Conservation (phyloP, 2,888 invertebrate species). For the Drosophila neotestacea region DNA sequence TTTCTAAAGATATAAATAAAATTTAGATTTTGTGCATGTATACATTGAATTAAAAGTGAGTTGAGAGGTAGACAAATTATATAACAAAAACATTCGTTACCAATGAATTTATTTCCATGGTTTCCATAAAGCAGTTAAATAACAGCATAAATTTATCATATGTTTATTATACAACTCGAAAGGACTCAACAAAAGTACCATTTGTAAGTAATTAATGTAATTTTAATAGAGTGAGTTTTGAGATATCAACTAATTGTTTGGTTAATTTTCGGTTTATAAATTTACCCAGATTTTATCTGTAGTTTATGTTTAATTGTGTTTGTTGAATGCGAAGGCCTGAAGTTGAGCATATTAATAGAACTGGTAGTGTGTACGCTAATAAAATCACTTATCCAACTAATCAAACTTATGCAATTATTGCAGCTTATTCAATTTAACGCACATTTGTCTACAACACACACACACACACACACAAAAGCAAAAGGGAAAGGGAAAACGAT, state of each 20-base stretch:
- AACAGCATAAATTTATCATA: no score
- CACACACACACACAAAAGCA: not conserved
- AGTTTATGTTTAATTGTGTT: not conserved
- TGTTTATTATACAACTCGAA: no score
- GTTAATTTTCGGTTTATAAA: not conserved
- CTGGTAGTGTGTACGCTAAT: constrained; percentile 40
- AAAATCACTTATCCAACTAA: constrained; percentile 63
- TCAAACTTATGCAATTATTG: constrained; percentile 76
- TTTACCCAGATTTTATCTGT: not conserved
- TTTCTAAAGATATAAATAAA: no score
- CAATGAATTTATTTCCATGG: no score
- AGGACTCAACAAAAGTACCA: no score
- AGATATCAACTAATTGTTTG: not conserved
- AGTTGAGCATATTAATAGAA: constrained; percentile 12
- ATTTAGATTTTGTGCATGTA: no score
- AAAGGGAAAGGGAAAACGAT: constrained; percentile 3
- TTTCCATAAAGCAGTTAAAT: no score
- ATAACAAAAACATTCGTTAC: no score
- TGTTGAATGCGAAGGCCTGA: not conserved
- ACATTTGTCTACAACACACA: constrained; percentile 38
- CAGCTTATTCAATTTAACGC: constrained; percentile 66
- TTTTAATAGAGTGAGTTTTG: not conserved
- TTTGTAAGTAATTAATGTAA: not conserved
- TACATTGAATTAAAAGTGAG: no score
- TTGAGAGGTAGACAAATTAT: no score